Evolutionary conservation across 1,140 invertebrate genomes (phyloP), one percentile per base, ranked within the genome.

Genomic region (Hylaeus volcanicus): DNA sequence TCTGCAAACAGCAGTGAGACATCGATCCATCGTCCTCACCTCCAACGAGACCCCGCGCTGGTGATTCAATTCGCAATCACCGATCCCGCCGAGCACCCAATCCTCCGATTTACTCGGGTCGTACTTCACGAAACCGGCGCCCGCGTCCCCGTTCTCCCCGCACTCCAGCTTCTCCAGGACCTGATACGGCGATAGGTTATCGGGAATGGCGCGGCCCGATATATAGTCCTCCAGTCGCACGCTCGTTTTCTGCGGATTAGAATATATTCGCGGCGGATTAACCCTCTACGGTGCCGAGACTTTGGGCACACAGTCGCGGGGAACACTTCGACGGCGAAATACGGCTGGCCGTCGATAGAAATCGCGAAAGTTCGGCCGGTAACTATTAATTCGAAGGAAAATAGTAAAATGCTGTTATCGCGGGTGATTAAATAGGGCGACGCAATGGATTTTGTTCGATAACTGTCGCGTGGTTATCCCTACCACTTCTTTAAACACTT

Each of bases 61-160:
- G 48, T 73, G 73, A 72, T 82, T 80, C 82, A 78, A 66, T 73
- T 87, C 81, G 74, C 92, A 93, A 86, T 93, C 92, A 76, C 91
- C 92, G 51, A 91, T 90, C 41, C 93, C 88, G 26, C 87, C 88
- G 9, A 93, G 68, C 65, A 93, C 92, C 93, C 93, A 93, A 79
- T 94, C 92, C 74, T 94, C 92, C 56, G 92, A 87, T 78, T 91
- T 91, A n/a, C 89, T 91, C 74, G 92, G 90, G 11, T 93, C 92
- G 74, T 94, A 93, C 77, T 92, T 93, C 63, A 92, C 89, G 71
- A 90, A 88, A 69, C 87, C 89, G 11, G 86, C 86, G 41, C 48
- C 75, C 4, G 48, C 69, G 45, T 83, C 14, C 84, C 83, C 45
- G 74, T 82, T 85, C 89, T 92, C 63, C 37, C 83, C 58, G 1